These are phyloP conservation scores for Oikopleura dioica DNA, from an alignment of 23 tunicate genomes.

Conservation along the genomic window DNA sequence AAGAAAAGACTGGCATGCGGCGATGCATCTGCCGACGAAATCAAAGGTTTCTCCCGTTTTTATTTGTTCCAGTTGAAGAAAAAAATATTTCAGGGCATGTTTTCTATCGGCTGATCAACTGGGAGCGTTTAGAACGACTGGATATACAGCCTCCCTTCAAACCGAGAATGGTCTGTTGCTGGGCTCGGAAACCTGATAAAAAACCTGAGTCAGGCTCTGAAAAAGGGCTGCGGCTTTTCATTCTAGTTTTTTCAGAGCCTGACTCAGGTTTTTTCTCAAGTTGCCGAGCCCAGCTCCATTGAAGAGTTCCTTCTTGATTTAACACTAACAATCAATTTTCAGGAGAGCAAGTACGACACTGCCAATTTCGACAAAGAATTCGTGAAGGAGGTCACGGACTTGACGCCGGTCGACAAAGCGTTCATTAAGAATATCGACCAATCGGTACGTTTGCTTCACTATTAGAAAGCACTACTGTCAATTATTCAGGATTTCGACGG, in stretches of 20 bases:
- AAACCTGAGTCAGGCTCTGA: background rate
- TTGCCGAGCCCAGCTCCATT: background rate
- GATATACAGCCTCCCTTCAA: constrained; percentile 91
- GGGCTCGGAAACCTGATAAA: background rate
- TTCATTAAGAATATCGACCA: constrained; percentile 49
- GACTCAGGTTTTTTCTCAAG: no score
- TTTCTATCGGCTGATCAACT: constrained; percentile 67
- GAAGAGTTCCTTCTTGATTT: background rate
- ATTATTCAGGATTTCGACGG: no score
- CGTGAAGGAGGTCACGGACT: constrained; percentile 23
- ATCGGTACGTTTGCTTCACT: background rate
- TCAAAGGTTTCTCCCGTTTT: constrained; percentile 21
- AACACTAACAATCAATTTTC: background rate
- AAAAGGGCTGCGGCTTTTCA: no score
- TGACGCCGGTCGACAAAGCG: constrained; percentile 50
- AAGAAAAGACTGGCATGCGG: constrained; percentile 45
- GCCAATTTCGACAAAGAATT: constrained; percentile 43
- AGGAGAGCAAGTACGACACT: constrained; percentile 16
- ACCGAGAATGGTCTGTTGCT: constrained; percentile 31
- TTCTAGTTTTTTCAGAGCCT: no score
- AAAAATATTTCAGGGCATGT: constrained; percentile 18
- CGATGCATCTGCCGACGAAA: constrained; percentile 17
- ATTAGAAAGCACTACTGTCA: no score
- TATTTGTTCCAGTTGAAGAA: background rate
- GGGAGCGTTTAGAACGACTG: constrained; percentile 40